A percentile compares a stretch with the other conserved stretches of the same genome.
These are phyloP conservation scores for Pipa parva DNA, from an alignment of 2,113 vertebrate species.

Conservation along the genomic window DNA sequence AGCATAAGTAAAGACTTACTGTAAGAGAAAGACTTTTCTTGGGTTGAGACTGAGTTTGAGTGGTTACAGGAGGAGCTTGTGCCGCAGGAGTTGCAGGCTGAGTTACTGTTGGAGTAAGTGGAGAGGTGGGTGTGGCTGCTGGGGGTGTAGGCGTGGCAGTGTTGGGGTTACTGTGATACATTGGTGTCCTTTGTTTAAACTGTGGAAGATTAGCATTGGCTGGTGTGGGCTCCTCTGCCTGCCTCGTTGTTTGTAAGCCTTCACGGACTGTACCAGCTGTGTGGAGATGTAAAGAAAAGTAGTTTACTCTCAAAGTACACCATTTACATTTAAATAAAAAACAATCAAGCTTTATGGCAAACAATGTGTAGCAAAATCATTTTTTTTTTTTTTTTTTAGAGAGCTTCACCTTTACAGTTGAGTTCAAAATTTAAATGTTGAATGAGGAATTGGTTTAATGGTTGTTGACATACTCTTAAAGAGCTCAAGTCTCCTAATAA, in stretches of 20 bases:
- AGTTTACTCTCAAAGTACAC: too few relatives aligned
- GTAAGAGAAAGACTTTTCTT: constrained; percentile 92
- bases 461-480: too few relatives aligned
- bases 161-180: constrained; percentile 87
- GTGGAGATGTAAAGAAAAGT: constrained; percentile 45
- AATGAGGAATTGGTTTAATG: too few relatives aligned
- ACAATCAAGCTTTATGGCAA: too few relatives aligned
- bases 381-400: too few relatives aligned
- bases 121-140: constrained; percentile 71
- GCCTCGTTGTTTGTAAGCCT: constrained; percentile 75
- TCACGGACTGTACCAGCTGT: constrained; percentile 77
- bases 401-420: too few relatives aligned
- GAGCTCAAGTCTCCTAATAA: too few relatives aligned
- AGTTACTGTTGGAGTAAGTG: constrained; percentile 76
- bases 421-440: too few relatives aligned
- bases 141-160: constrained; percentile 64
- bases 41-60: constrained; percentile 74
- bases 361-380: too few relatives aligned
- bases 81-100: constrained; percentile 67
- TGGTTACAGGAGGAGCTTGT: constrained; percentile 72
- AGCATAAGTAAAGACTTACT: too few relatives aligned
- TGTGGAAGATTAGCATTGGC: constrained; percentile 73
- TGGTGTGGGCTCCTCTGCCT: constrained; percentile 77
- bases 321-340: too few relatives aligned
- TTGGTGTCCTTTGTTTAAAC: constrained; percentile 90